A percentile compares a stretch with the other conserved stretches of the same genome.
phyloP scores from a whole-genome alignment of 1,140 invertebrate species.

The Macrotrachela quadricornifera region DNA sequence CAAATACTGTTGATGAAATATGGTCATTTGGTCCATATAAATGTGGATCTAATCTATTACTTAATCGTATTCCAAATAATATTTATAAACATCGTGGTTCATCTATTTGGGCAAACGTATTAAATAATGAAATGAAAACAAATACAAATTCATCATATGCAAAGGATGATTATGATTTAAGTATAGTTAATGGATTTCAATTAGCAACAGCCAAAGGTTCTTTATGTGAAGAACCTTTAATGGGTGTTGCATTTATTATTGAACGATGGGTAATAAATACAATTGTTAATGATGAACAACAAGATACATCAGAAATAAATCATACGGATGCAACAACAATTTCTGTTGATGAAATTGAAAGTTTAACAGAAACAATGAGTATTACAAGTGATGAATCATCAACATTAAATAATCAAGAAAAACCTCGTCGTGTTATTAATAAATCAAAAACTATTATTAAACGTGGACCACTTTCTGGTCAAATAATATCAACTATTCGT shows the following conservation, averaged over 20 bases:
- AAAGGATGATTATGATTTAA: constrained; percentile 19
- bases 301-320: background rate
- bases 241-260: constrained; percentile 69
- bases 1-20: constrained; percentile 41
- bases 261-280: constrained; percentile 36
- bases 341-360: background rate
- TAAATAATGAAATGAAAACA: constrained; percentile 12
- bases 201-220: constrained; percentile 65
- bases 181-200: constrained; percentile 77
- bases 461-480: no score
- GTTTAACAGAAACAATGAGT: background rate
- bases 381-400: background rate
- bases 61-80: constrained; percentile 39
- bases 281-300: constrained; percentile 19
- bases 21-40: constrained; percentile 74
- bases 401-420: no score
- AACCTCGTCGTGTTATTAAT: no score
- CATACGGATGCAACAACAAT: background rate
- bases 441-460: no score
- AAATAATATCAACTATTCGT: no score
- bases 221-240: constrained; percentile 82
- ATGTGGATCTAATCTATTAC: constrained; percentile 63
- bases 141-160: constrained; percentile 2
- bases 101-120: constrained; percentile 25
- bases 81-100: constrained; percentile 28